Conservation (phyloP, 2,113 vertebrate species). For the Verasper variegatus region DNA sequence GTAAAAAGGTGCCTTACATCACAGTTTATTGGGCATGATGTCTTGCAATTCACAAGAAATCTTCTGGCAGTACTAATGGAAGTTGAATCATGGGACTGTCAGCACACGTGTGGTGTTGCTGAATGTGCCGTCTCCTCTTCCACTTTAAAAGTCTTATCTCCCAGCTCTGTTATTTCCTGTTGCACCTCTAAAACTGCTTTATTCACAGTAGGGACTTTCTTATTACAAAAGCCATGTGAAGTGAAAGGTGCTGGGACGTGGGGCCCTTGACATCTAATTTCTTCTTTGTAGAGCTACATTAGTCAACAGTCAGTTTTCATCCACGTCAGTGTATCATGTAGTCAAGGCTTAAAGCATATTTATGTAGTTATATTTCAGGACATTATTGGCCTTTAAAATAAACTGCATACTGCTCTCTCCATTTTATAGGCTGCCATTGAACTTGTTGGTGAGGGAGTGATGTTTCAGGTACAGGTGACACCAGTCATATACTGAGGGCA, state of each 20-base stretch:
- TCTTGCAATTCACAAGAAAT: neutral
- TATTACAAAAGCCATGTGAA: neutral
- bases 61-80: neutral
- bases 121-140: neutral
- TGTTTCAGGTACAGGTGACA: neutral
- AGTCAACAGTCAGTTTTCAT: conserved; percentile 6
- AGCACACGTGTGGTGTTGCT: neutral
- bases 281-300: neutral
- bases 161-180: neutral
- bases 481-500: too few relatives aligned
- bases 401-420: neutral
- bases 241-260: neutral
- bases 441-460: neutral
- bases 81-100: neutral
- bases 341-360: neutral
- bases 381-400: conserved; percentile 6
- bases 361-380: neutral
- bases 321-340: neutral
- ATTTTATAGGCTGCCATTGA: neutral
- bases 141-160: neutral
- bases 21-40: conserved; percentile 1
- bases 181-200: neutral
- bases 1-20: conserved; percentile 64
- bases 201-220: conserved; percentile 8
- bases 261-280: neutral